Evolutionary conservation across 2,113 vertebrate species (phyloP), one percentile per base, ranked within the genome.

Genomic region (Callipepla squamata): DNA sequence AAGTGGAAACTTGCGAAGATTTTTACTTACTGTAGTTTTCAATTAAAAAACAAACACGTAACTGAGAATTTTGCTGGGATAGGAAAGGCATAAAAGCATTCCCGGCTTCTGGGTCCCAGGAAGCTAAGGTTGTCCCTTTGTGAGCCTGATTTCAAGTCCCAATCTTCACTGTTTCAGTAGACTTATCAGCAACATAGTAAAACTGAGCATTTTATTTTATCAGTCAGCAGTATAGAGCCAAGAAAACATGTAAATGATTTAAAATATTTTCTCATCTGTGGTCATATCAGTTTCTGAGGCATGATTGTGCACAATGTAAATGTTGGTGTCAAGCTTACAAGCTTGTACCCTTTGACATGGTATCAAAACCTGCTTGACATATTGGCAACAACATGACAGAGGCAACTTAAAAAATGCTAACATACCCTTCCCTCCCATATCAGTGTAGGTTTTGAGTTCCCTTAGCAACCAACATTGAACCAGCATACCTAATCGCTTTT

Each of bases 141-240:
- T 72, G 28, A 84, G 14, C 9, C 11, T 44, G 55, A 58, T 42
- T 80, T 62, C 45, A 80, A 63, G 48, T 78, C 9, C 7, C 16
- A 4, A 28, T 45, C 18, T 36, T 58, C 25, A 25, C 19, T 62
- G 28, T 55, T 79, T 23, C 61, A 55, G 5, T 32, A 44, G 63
- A 36, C 20, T 90, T 81, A 68, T n/a, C 74, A 76, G 48, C 51
- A 79, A 57, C 5, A 11, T 0, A 6, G 28, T n/a, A 55, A 78
- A 61, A 55, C 68, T 69, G 62, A 90, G 28, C 38, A 30, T 87
- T 89, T 82, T 66, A 18, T 76, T 87, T 68, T 85, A 28, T 63
- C 44, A 44, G 11, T 68, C 44, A 90, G 51, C 30, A 84, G n/a
- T 10, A 76, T 3, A 13, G 9, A 92, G 25, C 32, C 44, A 92